Evolutionary conservation across 2,113 vertebrate genomes (phyloP), one percentile per base, ranked within the genome.

Genomic region (Willisornis vidua): DNA sequence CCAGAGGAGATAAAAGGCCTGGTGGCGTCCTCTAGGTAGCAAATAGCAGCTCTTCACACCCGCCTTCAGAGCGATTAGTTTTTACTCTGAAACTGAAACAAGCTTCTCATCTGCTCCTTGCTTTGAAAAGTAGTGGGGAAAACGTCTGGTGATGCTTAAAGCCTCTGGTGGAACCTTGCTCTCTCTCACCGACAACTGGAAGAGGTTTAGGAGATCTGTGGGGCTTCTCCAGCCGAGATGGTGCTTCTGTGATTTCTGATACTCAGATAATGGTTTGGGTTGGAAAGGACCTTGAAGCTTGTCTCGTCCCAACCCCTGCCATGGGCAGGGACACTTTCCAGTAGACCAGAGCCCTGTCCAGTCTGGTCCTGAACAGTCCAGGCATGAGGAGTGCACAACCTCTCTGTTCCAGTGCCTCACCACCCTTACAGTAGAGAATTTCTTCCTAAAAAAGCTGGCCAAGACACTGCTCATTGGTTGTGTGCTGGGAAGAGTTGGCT

Each of bases 261-360:
- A 10, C 4, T 58, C 76, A 66, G 22, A 28, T 58, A 23, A 66
- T 19, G 15, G 19, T 59, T 74, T 74, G 33, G 15, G 23, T 37
- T 67, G 52, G 41, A 33, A 51, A 28, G 12, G 3, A 63, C 23
- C 19, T 39, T 28, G 45, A 51, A 66, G 12, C 33, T 67, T 33
- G 12, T 74, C 59, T 67, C 0, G 0, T 66, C 66, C 59, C 12
- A 4, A 24, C 17, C 41, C 16, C 37, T 81, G 1, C 37, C 5
- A 7, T 18, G 51, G 43, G 26, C 14, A 49, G 35, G 68, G 26
- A 67, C 37, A 14, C 33, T 19, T 89, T 79, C 19, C 19, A 4
- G 23, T 39, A 17, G 37, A 39, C 4, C 23, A 46, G 52, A 67
- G 52, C 33, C 68, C 39, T 67, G 33, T 89, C 33, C 61, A 28